phyloP scores from a whole-genome alignment of 2,113 vertebrate genomes.

The Pampusana beccarii region DNA sequence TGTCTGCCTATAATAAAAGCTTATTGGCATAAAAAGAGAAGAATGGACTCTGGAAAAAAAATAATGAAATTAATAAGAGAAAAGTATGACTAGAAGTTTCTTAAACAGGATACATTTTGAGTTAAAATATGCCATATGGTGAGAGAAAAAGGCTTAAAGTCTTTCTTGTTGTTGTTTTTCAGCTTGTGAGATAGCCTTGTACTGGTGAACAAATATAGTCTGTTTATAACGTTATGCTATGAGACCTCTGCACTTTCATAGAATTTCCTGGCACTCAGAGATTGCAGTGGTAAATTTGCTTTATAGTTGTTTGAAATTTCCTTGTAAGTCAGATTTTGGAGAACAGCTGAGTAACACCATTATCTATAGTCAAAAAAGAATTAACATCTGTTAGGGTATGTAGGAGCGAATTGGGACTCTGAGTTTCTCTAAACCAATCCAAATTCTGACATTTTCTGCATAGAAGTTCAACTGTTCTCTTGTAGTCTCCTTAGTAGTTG shows the following conservation, averaged over 20 bases:
- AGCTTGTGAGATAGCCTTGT: not conserved
- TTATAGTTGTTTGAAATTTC: not conserved
- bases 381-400: rapidly evolving
- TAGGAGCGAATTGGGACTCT: not conserved
- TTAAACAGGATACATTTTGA: not conserved
- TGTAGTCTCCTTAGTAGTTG: not conserved
- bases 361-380: not conserved
- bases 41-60: not conserved
- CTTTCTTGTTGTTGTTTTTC: not conserved
- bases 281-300: not conserved
- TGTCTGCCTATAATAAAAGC: not conserved
- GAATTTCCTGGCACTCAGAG: not conserved
- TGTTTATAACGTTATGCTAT: not conserved
- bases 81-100: not conserved
- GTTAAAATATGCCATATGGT: not conserved
- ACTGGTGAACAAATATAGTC: not conserved
- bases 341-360: not conserved
- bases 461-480: no score
- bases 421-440: not conserved
- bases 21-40: not conserved
- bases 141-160: not conserved
- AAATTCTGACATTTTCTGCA: not conserved
- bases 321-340: not conserved
- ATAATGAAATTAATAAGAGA: not conserved
- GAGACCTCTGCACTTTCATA: not conserved